Base-by-base conservation (phyloP, 2,888 invertebrate genomes). In the Hermodice carunculata region DNA sequence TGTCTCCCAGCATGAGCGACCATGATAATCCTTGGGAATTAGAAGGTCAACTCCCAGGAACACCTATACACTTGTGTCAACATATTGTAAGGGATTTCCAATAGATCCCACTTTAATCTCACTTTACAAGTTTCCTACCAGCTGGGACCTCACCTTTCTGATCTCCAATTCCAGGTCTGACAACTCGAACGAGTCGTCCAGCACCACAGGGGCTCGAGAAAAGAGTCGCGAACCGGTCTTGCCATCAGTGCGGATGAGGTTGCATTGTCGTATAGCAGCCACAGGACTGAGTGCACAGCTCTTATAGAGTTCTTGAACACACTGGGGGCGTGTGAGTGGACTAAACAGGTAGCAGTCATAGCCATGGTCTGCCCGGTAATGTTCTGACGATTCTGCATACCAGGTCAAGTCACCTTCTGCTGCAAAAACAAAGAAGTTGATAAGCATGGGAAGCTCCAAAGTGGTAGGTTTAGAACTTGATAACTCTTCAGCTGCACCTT, bases 391-490 rank as follows among this genome's bases (percentile, higher is more conserved):
- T 3, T 71, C 64, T 76, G 94, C 93, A 89, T 95, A 95, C 85
- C 92, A 91, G 82, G 92, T 92, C 88, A 96, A 92, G 89, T 95
- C 94, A 84, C 95, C 93, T 89, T 94, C 95, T 87, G 95, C 95
- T 95, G 91, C 57, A 91, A 92, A 61, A 84, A 87, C 87, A 85
- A 76, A 61, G n/a, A n/a, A n/a, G n/a, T n/a, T n/a, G 17, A 37
- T 3, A 40, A 19, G 37, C 14, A 26, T 26, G 14, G 0, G 31
- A 31, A 26, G 3, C 2, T n/a, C 48, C 48, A n/a, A n/a, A n/a
- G n/a, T n/a, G n/a, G n/a, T n/a, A n/a, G n/a, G n/a, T n/a, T n/a
- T n/a, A n/a, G n/a, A n/a, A n/a, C n/a, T n/a, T n/a, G n/a, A n/a
- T n/a, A n/a, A n/a, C n/a, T n/a, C n/a, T n/a, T n/a, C n/a, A n/a